A percentile compares a stretch with the other conserved stretches of the same genome.
Conservation (phyloP, 2,113 vertebrate genomes). For the Motacilla alba region DNA sequence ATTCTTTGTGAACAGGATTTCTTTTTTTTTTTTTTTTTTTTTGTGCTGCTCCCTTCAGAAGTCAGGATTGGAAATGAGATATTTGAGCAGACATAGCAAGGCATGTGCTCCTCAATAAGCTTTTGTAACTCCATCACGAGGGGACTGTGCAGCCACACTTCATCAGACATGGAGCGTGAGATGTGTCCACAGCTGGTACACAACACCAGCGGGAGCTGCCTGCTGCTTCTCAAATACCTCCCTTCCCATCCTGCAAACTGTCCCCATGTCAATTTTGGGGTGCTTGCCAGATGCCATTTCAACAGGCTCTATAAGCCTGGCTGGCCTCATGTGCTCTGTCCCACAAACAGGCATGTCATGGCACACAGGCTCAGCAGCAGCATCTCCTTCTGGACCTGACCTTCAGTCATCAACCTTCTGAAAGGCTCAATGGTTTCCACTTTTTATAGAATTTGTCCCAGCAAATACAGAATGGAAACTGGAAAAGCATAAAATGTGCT, state of each 20-base stretch:
- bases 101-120: not conserved
- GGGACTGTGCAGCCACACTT: not conserved
- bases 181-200: not conserved
- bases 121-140: not conserved
- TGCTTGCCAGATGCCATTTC: not conserved
- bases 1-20: not conserved
- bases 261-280: not conserved
- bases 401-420: not conserved
- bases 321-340: not conserved
- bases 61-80: not conserved
- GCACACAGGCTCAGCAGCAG: not conserved
- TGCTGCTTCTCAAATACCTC: not conserved
- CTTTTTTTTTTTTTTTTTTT: not conserved
- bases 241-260: not conserved
- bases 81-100: not conserved
- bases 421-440: not conserved
- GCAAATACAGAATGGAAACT: not conserved
- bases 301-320: not conserved
- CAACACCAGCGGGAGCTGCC: not conserved
- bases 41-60: not conserved
- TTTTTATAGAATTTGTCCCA: not conserved
- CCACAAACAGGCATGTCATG: rapidly evolving
- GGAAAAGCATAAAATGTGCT: not conserved
- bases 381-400: not conserved
- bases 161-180: not conserved